Conservation (phyloP, 2,888 invertebrate species). For the Nowickia ferox region DNA sequence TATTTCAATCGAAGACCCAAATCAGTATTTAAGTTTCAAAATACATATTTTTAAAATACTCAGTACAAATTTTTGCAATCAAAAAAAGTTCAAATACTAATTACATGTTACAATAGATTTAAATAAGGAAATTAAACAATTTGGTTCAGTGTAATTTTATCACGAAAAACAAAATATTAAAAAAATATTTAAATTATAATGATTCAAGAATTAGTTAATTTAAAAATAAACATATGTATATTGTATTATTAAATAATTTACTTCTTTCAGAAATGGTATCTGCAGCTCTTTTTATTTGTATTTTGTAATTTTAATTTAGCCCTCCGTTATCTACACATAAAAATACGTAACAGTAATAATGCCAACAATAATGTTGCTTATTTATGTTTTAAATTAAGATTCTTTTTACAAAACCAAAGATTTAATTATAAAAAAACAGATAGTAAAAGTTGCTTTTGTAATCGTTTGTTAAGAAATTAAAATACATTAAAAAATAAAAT, state of each 20-base stretch:
- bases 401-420: conserved; percentile 57
- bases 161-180: neutral
- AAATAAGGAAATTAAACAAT: conserved; percentile 43
- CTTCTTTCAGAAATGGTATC: neutral
- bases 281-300: conserved; percentile 29
- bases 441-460: conserved; percentile 23
- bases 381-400: conserved; percentile 39
- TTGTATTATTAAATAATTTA: no score
- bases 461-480: conserved; percentile 2
- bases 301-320: conserved; percentile 18
- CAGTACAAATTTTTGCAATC: conserved; percentile 64
- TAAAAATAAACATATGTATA: no score
- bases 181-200: no score
- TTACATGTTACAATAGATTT: conserved; percentile 59
- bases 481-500: conserved; percentile 2
- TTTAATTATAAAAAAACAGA: conserved; percentile 31
- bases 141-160: conserved; percentile 64
- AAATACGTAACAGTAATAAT: conserved; percentile 23
- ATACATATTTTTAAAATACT: conserved; percentile 23
- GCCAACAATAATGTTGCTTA: conserved; percentile 5
- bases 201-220: no score
- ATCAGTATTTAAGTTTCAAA: conserved; percentile 40
- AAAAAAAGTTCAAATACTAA: conserved; percentile 66
- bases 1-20: conserved; percentile 33
- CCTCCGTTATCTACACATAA: conserved; percentile 48